A percentile compares a stretch with the other conserved stretches of the same genome.
These are phyloP conservation scores for Parelbella ahira DNA, from an alignment of 2,888 invertebrate genomes.

Conservation along the genomic window DNA sequence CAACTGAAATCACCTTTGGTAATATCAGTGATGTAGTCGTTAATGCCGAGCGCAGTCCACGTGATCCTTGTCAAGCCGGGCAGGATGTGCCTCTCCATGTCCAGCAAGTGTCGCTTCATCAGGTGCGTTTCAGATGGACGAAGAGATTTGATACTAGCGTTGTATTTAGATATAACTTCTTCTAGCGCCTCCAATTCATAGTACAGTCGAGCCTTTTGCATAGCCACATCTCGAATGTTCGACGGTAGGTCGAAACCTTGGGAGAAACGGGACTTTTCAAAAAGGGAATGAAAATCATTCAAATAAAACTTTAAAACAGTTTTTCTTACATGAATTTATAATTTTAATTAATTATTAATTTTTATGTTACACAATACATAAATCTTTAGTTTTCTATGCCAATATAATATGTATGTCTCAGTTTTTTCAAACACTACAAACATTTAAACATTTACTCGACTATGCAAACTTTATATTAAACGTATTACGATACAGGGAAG, in stretches of 20 bases:
- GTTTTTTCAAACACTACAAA: too few relatives aligned
- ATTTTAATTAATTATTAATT: too few relatives aligned
- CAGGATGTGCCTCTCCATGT: constrained; percentile 87
- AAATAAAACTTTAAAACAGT: too few relatives aligned
- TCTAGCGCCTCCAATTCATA: constrained; percentile 83
- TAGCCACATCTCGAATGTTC: constrained; percentile 75
- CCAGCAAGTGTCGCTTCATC: constrained; percentile 83
- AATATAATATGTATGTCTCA: too few relatives aligned
- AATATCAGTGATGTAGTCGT: constrained; percentile 82
- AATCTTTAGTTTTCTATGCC: too few relatives aligned
- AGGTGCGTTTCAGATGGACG: constrained; percentile 86
- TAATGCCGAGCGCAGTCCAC: constrained; percentile 92
- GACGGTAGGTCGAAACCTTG: constrained; percentile 67
- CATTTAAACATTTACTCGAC: too few relatives aligned
- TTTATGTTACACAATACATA: too few relatives aligned
- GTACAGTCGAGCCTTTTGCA: constrained; percentile 83
- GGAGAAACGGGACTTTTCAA: too few relatives aligned
- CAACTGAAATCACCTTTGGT: constrained; percentile 66
- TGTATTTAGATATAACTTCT: constrained; percentile 83
- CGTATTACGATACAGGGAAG: too few relatives aligned
- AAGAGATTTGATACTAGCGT: constrained; percentile 82
- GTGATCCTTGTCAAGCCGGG: constrained; percentile 91
- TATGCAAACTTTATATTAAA: too few relatives aligned
- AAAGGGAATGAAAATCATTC: too few relatives aligned
- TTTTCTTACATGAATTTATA: too few relatives aligned